phyloP scores from a whole-genome alignment of 2,888 invertebrate species.

The Eupithecia dodoneata region DNA sequence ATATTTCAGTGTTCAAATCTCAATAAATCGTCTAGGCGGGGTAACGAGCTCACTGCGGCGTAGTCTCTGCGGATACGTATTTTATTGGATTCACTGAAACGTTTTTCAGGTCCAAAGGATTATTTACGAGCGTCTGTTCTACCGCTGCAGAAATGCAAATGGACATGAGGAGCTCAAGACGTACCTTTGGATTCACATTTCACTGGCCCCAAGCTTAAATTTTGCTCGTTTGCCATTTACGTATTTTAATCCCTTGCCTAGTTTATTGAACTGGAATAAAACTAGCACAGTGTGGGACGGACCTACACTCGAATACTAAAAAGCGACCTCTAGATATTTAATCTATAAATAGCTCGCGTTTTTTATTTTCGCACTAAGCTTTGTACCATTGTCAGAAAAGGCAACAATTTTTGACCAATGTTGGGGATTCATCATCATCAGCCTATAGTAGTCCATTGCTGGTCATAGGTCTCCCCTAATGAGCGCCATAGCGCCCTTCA shows the following conservation, averaged over 20 bases:
- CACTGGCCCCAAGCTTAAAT: slow-evolving; percentile 12
- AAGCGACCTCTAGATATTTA: background rate
- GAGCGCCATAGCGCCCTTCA: no score
- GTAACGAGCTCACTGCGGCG: slow-evolving; percentile 83
- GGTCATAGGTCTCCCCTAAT: no score
- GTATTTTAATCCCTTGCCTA: slow-evolving; percentile 8
- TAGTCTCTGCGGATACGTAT: slow-evolving; percentile 84
- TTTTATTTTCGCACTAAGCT: no score
- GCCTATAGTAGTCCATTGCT: no score
- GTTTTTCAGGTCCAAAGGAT: slow-evolving; percentile 83
- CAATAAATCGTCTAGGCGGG: slow-evolving; percentile 84
- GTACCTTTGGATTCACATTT: slow-evolving; percentile 32
- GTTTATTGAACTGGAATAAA: background rate
- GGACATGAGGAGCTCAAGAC: slow-evolving; percentile 60
- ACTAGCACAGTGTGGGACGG: background rate
- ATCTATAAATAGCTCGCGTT: no score
- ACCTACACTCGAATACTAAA: background rate
- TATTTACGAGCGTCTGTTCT: slow-evolving; percentile 82
- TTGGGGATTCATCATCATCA: no score
- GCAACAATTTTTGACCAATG: no score
- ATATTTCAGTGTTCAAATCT: slow-evolving; percentile 84
- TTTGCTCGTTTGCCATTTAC: background rate
- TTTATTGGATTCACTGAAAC: slow-evolving; percentile 84
- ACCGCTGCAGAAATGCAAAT: slow-evolving; percentile 80
- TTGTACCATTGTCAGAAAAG: no score